Conservation (phyloP, 2,113 vertebrate genomes). For the Erythrocercus mccallii region DNA sequence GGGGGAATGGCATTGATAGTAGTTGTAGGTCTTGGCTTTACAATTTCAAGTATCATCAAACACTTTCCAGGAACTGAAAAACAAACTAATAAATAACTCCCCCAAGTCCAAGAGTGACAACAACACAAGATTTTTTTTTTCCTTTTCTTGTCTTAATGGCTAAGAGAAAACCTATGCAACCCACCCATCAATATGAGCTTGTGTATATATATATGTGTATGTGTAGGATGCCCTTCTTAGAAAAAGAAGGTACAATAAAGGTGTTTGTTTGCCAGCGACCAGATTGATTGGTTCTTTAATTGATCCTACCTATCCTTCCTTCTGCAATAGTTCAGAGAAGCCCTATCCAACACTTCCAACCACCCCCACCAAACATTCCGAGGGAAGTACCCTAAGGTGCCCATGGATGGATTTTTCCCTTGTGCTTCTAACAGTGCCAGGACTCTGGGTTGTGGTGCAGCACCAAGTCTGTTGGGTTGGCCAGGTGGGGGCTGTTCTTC, state of each 20-base stretch:
- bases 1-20: not conserved
- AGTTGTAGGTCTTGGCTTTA: not conserved
- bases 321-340: slow-evolving; percentile 1
- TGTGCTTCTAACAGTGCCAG: slow-evolving; percentile 20
- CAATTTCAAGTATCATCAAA: not conserved
- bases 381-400: not conserved
- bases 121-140: not conserved
- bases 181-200: not conserved
- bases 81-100: not conserved
- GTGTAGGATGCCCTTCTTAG: not conserved
- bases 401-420: slow-evolving; percentile 34
- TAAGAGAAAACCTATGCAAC: not conserved
- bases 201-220: not conserved
- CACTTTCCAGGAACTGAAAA: not conserved
- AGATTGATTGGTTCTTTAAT: not conserved
- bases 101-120: not conserved
- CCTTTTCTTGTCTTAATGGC: not conserved
- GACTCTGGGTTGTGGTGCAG: not conserved
- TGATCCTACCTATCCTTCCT: not conserved
- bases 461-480: not conserved
- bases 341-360: rapidly evolving
- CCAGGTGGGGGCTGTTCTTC: not conserved
- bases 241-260: not conserved
- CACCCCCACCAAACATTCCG: not conserved
- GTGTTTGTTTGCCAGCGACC: not conserved